phyloP scores from a whole-genome alignment of 2,888 invertebrate species.

The Ormyrus nitidulus region DNA sequence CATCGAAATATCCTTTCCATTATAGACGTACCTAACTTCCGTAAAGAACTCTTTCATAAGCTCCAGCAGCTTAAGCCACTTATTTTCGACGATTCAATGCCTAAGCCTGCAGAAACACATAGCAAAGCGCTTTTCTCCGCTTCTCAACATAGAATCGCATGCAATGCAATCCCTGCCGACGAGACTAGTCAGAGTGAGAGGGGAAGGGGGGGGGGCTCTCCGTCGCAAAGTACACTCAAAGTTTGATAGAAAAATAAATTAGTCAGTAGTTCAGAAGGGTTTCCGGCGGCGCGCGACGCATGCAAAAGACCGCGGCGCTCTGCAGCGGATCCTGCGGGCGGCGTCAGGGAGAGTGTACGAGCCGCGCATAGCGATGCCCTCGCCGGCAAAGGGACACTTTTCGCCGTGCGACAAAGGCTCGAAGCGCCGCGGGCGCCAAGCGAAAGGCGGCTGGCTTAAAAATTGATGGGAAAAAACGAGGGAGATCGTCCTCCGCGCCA shows the following conservation, averaged over 20 bases:
- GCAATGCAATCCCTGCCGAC: not conserved
- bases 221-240: slow-evolving; percentile 42
- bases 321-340: slow-evolving; percentile 2
- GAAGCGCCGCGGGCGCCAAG: not conserved
- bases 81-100: no score
- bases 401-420: slow-evolving; percentile 35
- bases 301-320: slow-evolving; percentile 43
- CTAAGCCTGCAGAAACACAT: no score
- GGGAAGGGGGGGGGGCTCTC: not conserved
- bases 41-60: no score
- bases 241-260: slow-evolving; percentile 57
- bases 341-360: slow-evolving; percentile 33
- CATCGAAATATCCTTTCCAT: no score
- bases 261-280: slow-evolving; percentile 48
- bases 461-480: slow-evolving; percentile 39
- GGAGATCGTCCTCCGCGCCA: no score
- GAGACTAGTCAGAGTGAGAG: not conserved
- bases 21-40: no score
- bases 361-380: slow-evolving; percentile 43
- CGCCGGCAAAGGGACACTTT: no score
- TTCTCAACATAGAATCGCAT: no score
- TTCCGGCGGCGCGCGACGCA: slow-evolving; percentile 16
- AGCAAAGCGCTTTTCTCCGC: no score
- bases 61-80: no score
- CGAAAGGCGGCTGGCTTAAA: slow-evolving; percentile 40